These are phyloP conservation scores for Limonius californicus DNA, from an alignment of 1,140 invertebrate genomes.

Conservation along the genomic window DNA sequence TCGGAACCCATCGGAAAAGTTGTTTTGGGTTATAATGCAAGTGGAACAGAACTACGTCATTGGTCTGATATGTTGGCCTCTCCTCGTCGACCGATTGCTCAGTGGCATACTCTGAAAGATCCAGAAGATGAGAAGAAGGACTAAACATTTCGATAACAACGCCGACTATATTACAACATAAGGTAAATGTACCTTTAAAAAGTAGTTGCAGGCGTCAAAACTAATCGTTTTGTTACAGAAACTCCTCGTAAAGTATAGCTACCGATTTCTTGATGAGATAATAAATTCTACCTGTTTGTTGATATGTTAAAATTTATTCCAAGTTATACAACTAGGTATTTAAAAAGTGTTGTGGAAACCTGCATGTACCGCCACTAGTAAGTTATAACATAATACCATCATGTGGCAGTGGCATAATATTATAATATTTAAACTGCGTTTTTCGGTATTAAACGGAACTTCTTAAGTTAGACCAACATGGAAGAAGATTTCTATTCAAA, in stretches of 20 bases:
- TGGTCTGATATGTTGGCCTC: constrained; percentile 99
- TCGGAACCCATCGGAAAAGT: constrained; percentile 98
- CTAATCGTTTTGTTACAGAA: constrained; percentile 2
- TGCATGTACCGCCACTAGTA: background rate
- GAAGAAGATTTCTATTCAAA: no score
- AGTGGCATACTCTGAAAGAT: constrained; percentile 99
- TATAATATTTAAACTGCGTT: no score
- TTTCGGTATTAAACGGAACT: no score
- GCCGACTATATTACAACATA: background rate
- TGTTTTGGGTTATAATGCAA: constrained; percentile 94
- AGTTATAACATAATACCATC: no score
- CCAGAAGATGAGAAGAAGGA: constrained; percentile 93
- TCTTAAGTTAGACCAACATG: no score
- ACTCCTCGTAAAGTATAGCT: constrained; percentile 5
- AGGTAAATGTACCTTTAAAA: no score
- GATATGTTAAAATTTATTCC: constrained; percentile 11
- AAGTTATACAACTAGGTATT: constrained; percentile 2
- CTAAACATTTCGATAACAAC: constrained; percentile 49
- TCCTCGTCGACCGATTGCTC: constrained; percentile 95
- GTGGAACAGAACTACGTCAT: constrained; percentile 95
- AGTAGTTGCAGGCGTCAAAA: no score
- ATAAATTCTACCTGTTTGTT: constrained; percentile 4
- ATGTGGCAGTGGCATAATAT: no score
- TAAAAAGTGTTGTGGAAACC: constrained; percentile 2
- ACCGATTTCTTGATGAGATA: background rate